Conservation (phyloP, 2,113 vertebrate species). For the Poicephalus meyeri region DNA sequence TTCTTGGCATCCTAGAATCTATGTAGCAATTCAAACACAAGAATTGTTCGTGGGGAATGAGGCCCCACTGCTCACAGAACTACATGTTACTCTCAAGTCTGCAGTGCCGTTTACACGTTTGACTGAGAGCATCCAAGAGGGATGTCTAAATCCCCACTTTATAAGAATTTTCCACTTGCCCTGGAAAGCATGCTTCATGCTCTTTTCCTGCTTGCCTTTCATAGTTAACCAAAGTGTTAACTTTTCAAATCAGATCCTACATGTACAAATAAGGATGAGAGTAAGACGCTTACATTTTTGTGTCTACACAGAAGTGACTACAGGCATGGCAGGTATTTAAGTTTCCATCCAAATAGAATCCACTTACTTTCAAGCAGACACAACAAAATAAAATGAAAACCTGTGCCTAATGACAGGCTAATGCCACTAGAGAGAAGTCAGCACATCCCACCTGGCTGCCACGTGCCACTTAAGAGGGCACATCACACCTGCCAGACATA, state of each 20-base stretch:
- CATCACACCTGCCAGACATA: neutral
- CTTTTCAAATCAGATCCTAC: neutral
- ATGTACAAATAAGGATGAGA: neutral
- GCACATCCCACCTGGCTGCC: neutral
- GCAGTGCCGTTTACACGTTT: neutral
- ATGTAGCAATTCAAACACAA: neutral
- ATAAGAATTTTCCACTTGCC: neutral
- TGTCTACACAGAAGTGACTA: neutral
- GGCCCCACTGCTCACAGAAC: neutral
- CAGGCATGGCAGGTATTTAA: neutral
- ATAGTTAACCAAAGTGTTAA: neutral
- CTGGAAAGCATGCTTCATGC: neutral
- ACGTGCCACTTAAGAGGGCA: neutral
- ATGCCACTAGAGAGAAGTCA: neutral
- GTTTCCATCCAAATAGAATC: neutral
- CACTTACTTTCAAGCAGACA: neutral
- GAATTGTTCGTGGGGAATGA: neutral
- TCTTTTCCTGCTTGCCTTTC: neutral
- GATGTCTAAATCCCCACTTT: neutral
- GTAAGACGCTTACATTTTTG: neutral
- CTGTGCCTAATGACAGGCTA: neutral
- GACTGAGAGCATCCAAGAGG: neutral
- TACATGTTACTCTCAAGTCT: neutral
- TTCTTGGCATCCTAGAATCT: neutral
- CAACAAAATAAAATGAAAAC: neutral